Conservation (phyloP, 2,888 invertebrate species). For the Heliconius erato region DNA sequence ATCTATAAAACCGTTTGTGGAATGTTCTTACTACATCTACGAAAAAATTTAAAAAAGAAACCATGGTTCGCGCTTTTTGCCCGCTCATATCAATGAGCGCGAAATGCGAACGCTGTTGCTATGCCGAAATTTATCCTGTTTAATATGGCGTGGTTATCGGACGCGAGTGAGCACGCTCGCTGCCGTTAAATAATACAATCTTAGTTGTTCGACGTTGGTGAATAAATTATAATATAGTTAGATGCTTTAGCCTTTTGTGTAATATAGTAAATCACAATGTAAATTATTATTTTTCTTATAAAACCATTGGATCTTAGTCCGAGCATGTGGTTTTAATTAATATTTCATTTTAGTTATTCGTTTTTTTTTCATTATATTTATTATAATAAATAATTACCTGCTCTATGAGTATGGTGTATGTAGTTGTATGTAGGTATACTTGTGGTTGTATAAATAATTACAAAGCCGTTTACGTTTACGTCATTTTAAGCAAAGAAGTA, state of each 20-base stretch:
- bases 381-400: not conserved
- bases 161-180: conserved; percentile 21
- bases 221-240: conserved; percentile 15
- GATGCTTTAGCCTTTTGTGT: not conserved
- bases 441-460: not conserved
- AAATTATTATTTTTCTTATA: not conserved
- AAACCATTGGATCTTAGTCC: no score
- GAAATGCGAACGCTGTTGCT: conserved; percentile 43
- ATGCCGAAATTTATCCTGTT: conserved; percentile 47
- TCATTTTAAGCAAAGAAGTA: not conserved
- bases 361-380: not conserved
- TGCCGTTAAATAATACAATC: conserved; percentile 18
- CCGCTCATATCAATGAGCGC: conserved; percentile 31
- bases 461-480: not conserved
- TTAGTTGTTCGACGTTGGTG: conserved; percentile 4
- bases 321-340: not conserved
- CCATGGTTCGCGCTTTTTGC: conserved; percentile 26
- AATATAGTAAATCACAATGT: not conserved
- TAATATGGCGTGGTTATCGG: conserved; percentile 29
- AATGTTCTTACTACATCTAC: conserved; percentile 21
- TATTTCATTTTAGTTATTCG: no score
- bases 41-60: conserved; percentile 25
- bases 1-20: conserved; percentile 7
- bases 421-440: no score
- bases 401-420: not conserved